phyloP scores from a whole-genome alignment of 2,113 vertebrate genomes.

The Tragelaphus imberbis region DNA sequence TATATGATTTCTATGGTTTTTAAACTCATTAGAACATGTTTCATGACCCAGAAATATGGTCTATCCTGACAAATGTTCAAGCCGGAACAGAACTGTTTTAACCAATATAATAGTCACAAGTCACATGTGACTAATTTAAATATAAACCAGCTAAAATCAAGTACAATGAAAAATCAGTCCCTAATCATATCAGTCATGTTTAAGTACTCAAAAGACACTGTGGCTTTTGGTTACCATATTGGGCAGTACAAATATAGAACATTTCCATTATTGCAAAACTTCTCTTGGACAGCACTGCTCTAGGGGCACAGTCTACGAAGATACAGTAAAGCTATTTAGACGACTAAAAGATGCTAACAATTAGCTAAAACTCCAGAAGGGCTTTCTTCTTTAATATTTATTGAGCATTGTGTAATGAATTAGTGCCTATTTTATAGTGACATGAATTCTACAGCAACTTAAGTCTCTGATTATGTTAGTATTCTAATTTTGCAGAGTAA shows the following conservation, averaged over 20 bases:
- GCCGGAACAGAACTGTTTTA: neutral
- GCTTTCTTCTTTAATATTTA: slow-evolving; percentile 17
- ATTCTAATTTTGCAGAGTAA: slow-evolving; percentile 9
- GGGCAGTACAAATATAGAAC: neutral
- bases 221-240: neutral
- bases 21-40: neutral
- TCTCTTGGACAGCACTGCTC: neutral
- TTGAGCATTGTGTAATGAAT: neutral
- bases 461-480: neutral
- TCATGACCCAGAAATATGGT: neutral
- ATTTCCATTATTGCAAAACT: neutral
- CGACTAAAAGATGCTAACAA: neutral
- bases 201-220: neutral
- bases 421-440: neutral
- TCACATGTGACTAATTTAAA: neutral
- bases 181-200: neutral
- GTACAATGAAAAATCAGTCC: neutral
- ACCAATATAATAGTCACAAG: neutral
- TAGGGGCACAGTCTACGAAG: neutral
- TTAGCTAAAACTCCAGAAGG: neutral
- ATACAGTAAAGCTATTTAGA: neutral
- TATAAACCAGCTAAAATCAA: neutral
- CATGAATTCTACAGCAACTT: neutral
- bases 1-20: neutral
- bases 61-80: neutral